A percentile compares a stretch with the other conserved stretches of the same genome.
Evolutionary conservation across 2,113 vertebrate species (phyloP).

Genomic region (Callaeas wilsoni): DNA sequence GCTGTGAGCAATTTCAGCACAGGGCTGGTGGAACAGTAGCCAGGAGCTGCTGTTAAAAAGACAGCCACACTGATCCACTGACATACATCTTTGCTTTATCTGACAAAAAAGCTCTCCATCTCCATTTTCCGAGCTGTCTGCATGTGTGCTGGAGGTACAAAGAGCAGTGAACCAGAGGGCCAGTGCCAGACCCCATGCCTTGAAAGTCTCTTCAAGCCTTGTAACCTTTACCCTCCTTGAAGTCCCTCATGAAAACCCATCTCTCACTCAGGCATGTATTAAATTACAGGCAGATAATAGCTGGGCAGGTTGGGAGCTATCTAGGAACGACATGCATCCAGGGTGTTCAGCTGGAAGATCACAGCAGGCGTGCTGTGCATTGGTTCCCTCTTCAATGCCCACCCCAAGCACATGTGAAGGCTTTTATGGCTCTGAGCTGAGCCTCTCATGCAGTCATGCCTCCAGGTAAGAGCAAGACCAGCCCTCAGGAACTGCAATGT

Average conservation of each 20-base stretch:
- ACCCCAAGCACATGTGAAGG: rapidly evolving
- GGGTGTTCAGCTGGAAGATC: neutral
- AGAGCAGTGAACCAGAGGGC: neutral
- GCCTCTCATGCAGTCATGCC: neutral
- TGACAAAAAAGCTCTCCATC: neutral
- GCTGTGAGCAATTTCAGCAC: neutral
- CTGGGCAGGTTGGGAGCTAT: neutral
- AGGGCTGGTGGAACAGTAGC: neutral
- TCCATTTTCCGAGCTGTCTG: neutral
- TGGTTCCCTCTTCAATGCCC: neutral
- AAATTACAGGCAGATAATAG: neutral
- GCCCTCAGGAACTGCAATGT: neutral
- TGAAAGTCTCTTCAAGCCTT: neutral
- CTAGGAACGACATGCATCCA: rapidly evolving
- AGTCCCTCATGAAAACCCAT: neutral
- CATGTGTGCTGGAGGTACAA: neutral
- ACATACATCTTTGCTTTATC: neutral
- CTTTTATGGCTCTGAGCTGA: neutral
- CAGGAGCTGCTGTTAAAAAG: neutral
- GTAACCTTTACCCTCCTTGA: neutral
- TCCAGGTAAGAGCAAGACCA: neutral
- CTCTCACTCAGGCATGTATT: neutral
- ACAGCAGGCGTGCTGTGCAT: neutral
- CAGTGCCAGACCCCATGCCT: neutral
- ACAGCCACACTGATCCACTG: neutral